Base-by-base conservation (phyloP, 2,113 vertebrate species). In the Circaetus cinerascens region DNA sequence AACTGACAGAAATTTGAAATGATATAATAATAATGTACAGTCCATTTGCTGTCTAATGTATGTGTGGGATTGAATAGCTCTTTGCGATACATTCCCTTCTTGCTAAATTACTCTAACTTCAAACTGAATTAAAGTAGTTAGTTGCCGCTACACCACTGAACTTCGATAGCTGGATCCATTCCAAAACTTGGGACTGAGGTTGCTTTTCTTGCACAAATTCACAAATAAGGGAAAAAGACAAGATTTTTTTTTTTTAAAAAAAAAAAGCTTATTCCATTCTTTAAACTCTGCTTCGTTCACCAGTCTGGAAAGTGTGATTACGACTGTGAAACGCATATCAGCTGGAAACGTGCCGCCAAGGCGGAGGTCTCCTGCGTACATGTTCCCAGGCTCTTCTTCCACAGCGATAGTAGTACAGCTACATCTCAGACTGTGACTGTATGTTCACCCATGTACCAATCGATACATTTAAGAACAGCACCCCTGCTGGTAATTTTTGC, bases 21-120 rank as follows among this genome's bases (percentile, higher is more conserved):
- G 11, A 93, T 95, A 90, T 91, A 95, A 96, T 95, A 95, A 96
- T 96, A 97, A 96, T 10, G 43, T 79, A 64, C 94, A 94, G 93
- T 88, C 91, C 96, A 95, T 96, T 97, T 95, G 91, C 93, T 95
- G 84, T 95, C 95, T 96, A 97, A 95, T 95, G 93, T 86, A 94
- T 88, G 91, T 95, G 93, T 94, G 91, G 95, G 94, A 95, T 74
- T 95, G 68, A 97, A 97, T 78, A 97, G 91, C 77, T 93, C 86
- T 80, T 88, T 64, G 74, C 20, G 11, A 96, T 92, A 86, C 59
- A 53, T 93, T 95, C 73, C 34, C 63, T 81, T 95, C 93, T 95
- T 91, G 79, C 71, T 93, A 91, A 95, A 96, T 97, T 95, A 95
- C 84, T 93, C 77, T 80, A 77, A 95, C 91, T 96, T 93, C 80